Conservation (phyloP, 2,113 vertebrate species). For the Podarcis cretensis region DNA sequence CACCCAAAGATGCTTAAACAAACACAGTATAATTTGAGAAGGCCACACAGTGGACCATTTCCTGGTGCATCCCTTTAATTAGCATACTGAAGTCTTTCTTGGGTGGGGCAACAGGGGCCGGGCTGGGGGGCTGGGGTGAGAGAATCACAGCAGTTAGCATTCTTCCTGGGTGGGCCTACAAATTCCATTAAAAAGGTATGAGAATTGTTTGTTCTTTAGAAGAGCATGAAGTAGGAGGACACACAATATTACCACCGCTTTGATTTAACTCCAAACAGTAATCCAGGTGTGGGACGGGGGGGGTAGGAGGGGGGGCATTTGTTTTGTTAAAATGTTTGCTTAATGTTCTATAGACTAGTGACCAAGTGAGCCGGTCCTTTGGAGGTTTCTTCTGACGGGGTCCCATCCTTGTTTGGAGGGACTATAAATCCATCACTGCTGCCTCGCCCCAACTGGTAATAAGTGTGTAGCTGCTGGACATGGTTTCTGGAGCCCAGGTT, state of each 20-base stretch:
- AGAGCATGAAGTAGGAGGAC: conserved; percentile 80
- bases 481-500: conserved; percentile 95
- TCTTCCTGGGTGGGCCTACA: conserved; percentile 77
- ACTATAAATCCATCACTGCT: conserved; percentile 97
- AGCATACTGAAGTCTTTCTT: conserved; percentile 84
- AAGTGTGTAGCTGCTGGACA: conserved; percentile 93
- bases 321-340: conserved; percentile 58
- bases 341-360: conserved; percentile 94
- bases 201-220: conserved; percentile 69
- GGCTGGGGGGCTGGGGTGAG: background rate
- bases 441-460: conserved; percentile 95
- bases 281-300: conserved; percentile 58
- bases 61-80: conserved; percentile 76
- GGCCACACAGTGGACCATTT: conserved; percentile 79
- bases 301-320: conserved; percentile 12
- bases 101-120: conserved; percentile 26
- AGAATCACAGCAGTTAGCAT: conserved; percentile 67
- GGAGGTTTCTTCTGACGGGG: conserved; percentile 81
- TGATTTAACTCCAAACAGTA: conserved; percentile 80
- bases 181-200: conserved; percentile 78
- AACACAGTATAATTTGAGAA: conserved; percentile 81
- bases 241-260: conserved; percentile 88
- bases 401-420: conserved; percentile 90
- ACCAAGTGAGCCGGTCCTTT: conserved; percentile 93
- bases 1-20: conserved; percentile 77